Base-by-base conservation (phyloP, 2,888 invertebrate species). In the Mellilla xanthometata region DNA sequence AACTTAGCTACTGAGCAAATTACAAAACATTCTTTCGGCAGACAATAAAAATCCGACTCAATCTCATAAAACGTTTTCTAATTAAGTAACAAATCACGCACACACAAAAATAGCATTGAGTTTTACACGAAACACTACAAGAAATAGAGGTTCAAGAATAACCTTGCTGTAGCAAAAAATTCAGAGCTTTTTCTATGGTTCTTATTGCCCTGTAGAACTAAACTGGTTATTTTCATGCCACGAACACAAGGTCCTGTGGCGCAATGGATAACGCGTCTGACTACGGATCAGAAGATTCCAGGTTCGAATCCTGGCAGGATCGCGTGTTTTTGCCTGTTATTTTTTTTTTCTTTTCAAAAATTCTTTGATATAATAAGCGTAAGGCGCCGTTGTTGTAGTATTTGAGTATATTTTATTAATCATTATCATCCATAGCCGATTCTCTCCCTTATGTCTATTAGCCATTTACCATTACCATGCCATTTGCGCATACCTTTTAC, bases 241-340 rank as follows among this genome's bases (percentile, higher is more conserved):
- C 0, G 0, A 0, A 0, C 0, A 41, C 11, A 34, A 27, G 73
- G 73, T 72, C 91, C 88, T 91, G 91, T 91, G 91, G 91, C 91
- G 91, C 91, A 91, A 91, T 76, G 91, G 90, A 92, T 92, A 92
- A 92, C 92, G 92, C 92, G 92, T 92, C 92, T 92, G 92, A 92
- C 92, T 92, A 92, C 92, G 92, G 92, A 92, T 92, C 92, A 92
- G 92, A 92, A 92, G 92, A 92, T 92, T 92, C 91, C 92, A 92
- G 91, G 91, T 91, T 91, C 91, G 91, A 91, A 91, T 91, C 91
- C 91, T 91, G 91, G 90, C 90, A 91, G 85, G 90, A 73, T 76
- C 73, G 74, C 7, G 42, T 32, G 4, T 33, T 43, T 49, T 51
- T 55, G 47, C 30, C 11, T 5, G 13, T 40, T 44, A 41, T 48